These are phyloP conservation scores for Halocynthia aurantium DNA, from an alignment of 23 tunicate genomes.

Conservation along the genomic window DNA sequence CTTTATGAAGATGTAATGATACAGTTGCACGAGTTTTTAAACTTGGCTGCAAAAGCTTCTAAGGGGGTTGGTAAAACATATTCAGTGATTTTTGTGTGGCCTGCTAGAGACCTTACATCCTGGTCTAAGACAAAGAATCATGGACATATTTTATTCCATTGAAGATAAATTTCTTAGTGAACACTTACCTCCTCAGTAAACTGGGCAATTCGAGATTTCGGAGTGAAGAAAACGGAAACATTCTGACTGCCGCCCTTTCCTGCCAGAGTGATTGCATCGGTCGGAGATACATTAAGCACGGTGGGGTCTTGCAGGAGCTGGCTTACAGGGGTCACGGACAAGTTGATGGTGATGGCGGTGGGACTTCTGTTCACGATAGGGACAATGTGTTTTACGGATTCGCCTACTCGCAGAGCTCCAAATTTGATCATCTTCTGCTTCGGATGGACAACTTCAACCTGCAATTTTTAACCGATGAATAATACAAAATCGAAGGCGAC, in stretches of 20 bases:
- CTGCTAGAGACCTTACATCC: no score
- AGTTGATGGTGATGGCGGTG: conserved; percentile 44
- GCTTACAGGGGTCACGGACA: conserved; percentile 62
- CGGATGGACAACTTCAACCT: conserved; percentile 79
- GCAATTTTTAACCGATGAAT: not conserved
- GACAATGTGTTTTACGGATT: conserved; percentile 58
- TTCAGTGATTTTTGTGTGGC: no score
- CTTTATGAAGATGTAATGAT: conserved; percentile 1
- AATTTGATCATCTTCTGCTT: conserved; percentile 64
- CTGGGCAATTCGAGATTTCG: conserved; percentile 63
- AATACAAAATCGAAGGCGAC: no score
- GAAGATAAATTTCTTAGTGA: no score
- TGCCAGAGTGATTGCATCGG: conserved; percentile 61
- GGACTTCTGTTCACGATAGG: conserved; percentile 91
- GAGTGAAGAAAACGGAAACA: conserved; percentile 73
- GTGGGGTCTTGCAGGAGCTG: conserved; percentile 55
- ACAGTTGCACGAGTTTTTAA: not conserved
- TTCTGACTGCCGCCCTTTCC: conserved; percentile 51
- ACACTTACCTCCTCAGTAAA: conserved; percentile 77
- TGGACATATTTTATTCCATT: no score
- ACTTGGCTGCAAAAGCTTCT: not conserved
- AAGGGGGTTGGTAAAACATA: not conserved
- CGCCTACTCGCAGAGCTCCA: conserved; percentile 85
- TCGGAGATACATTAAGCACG: conserved; percentile 56
- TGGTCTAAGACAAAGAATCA: no score